These are phyloP conservation scores for Miichthys miiuy DNA, from an alignment of 2,797 vertebrate species.

Conservation along the genomic window DNA sequence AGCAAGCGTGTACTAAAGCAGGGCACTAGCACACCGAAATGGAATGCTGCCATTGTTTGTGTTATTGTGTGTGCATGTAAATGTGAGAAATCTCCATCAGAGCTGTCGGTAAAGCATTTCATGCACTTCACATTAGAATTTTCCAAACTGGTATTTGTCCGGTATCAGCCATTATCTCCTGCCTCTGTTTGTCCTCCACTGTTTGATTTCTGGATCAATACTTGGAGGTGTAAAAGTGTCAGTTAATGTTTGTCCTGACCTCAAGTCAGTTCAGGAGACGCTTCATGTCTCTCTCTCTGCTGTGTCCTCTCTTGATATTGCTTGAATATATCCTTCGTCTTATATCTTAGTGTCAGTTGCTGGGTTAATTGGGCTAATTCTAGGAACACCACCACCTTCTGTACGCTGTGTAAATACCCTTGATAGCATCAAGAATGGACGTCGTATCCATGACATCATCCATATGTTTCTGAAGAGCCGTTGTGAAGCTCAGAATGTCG, in stretches of 20 bases:
- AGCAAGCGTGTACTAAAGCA: background rate
- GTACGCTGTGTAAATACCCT: too few relatives aligned
- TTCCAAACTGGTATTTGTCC: constrained; percentile 3
- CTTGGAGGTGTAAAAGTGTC: background rate
- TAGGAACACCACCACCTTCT: too few relatives aligned
- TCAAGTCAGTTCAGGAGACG: background rate
- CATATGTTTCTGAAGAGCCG: too few relatives aligned
- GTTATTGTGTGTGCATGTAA: too few relatives aligned
- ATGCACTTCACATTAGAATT: background rate
- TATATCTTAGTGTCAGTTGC: too few relatives aligned
- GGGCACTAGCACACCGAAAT: background rate
- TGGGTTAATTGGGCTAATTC: too few relatives aligned
- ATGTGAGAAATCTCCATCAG: too few relatives aligned
- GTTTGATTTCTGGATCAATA: constrained; percentile 32
- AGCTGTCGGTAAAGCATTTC: background rate
- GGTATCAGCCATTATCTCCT: background rate
- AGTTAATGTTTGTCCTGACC: background rate
- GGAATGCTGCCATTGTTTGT: background rate
- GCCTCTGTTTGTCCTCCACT: constrained; percentile 1
- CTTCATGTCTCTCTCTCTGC: background rate
- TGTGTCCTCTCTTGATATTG: background rate
- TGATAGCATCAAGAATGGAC: too few relatives aligned
- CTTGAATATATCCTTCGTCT: too few relatives aligned
- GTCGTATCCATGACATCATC: too few relatives aligned
- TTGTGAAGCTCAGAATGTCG: too few relatives aligned